Evolutionary conservation across 2,113 vertebrate species (phyloP), one percentile per base, ranked within the genome.

Genomic region (Panurus biarmicus): DNA sequence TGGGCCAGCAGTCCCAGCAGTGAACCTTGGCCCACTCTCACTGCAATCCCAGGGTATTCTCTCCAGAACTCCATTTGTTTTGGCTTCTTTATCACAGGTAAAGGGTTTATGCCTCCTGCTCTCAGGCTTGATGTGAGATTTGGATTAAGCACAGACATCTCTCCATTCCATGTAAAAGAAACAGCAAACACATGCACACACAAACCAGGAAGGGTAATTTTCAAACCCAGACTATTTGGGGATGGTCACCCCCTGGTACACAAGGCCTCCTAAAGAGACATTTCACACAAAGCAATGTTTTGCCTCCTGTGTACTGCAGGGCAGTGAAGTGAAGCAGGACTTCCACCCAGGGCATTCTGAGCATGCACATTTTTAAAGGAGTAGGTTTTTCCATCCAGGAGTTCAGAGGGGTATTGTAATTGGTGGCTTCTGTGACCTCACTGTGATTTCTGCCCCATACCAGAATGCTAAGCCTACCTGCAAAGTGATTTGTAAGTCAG

Each of bases 401-500:
- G 23, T 86, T 83, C 85, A 86, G 31, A 60, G 31, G 50, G 54
- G 24, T 73, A 77, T 94, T 88, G 42, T 86, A 93, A 93, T 74
- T 69, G 92, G 69, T 17, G 5, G 16, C 69, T 87, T 86, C 7
- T 45, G 2, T 69, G 88, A 93, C 76, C 90, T 75, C n/a, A 84
- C 65, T 67, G 65, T 88, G 87, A 95, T 94, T 96, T 95, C 61
- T 91, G 64, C 61, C 87, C 64, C 70, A 9, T 29, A 19, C n/a
- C 47, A 74, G 75, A 71, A 58, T 53, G 71, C 57, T 78, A 67
- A 58, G 50, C 42, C 85, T 83, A 51, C 85, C 71, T 85, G 87
- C 60, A 73, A 91, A 93, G 53, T 67, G 75, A 74, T 86, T 94
- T 86, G 19, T 86, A 80, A 88, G 79, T 69, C 56, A 88, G 56